Evolutionary conservation across 64 coral and sea anemone species (phyloP), one percentile per base, ranked within the genome.

Genomic region (Actinia tenebrosa): DNA sequence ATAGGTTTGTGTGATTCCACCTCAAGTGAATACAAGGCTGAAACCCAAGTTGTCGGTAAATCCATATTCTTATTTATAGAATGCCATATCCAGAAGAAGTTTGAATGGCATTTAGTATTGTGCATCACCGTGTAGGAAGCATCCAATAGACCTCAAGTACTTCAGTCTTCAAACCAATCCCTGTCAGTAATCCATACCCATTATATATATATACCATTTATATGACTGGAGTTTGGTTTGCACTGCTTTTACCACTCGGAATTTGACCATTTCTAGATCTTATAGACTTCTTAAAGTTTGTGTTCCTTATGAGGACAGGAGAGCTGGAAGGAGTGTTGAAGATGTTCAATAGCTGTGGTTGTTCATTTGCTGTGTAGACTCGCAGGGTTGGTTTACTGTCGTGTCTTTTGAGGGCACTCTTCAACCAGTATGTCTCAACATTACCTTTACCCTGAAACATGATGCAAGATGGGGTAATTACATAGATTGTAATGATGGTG

Each of bases 391-490:
- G 79, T 52, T 81, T 81, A 5, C 50, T 81, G 22, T 52, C 79
- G 42, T 81, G 79, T 53, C 18, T 45, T 45, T 25, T 81, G 17
- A 81, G 16, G 46, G 79, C 79, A 53, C 79, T 81, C 44, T 50
- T n/a, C 23, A 91, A 66, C 89, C 89, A 91, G 53, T 64, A 91
- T 9, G 89, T 91, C 22, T 45, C 22, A 5, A 86, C 71, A 22
- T 86, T 80, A 20, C 89, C 89, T 45, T 91, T 91, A 26, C 89
- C 89, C 89, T 91, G 37, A 27, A 10, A 80, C 10, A 66, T 66
- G 20, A 66, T n/a, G 20, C 19, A 66, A 14, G 4, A n/a, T 66
- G 63, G n/a, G 63, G n/a, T 66, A 58, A 58, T 11, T 58, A 58
- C 10, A 58, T 13, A 16, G 10, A 14, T 13, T 10, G 47, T 50